A percentile compares a stretch with the other conserved stretches of the same genome.
phyloP scores from a whole-genome alignment of 2,113 vertebrate genomes.

The Cheirogaleus medius region DNA sequence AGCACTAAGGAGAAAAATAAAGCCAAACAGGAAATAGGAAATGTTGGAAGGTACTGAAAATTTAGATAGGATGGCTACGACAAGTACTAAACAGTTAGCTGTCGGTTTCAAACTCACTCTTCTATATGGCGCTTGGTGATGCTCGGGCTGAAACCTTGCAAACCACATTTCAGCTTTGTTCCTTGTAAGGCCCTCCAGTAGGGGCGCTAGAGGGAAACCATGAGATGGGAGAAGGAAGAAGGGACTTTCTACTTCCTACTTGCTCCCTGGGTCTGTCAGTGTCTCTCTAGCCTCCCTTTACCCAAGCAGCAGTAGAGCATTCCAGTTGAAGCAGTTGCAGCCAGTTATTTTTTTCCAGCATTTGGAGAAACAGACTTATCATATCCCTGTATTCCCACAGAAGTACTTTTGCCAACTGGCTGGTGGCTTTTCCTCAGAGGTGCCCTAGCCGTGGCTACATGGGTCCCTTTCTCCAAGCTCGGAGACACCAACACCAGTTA shows the following conservation, averaged over 20 bases:
- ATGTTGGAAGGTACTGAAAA: not conserved
- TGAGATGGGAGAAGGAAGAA: not conserved
- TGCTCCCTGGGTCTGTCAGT: not conserved
- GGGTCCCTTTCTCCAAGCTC: not conserved
- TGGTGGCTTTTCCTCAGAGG: too few species aligned
- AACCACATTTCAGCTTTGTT: not conserved
- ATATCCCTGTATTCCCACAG: fast-evolving
- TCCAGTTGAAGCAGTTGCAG: not conserved
- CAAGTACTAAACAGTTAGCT: too few species aligned
- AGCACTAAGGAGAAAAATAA: not conserved
- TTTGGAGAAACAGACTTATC: not conserved
- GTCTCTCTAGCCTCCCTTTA: not conserved
- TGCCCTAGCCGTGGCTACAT: fast-evolving
- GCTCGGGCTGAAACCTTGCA: not conserved
- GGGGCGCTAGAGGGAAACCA: fast-evolving
- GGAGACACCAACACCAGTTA: too few species aligned
- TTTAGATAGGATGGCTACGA: not conserved
- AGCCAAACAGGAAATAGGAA: not conserved
- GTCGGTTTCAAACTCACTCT: not conserved
- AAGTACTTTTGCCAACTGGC: not conserved
- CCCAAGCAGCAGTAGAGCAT: fast-evolving
- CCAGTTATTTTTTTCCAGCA: too few species aligned
- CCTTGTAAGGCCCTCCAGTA: too few species aligned
- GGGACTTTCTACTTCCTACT: not conserved
- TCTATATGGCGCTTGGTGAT: fast-evolving